These are phyloP conservation scores for Drosophila dunni DNA, from an alignment of 1,140 invertebrate genomes.

Conservation along the genomic window DNA sequence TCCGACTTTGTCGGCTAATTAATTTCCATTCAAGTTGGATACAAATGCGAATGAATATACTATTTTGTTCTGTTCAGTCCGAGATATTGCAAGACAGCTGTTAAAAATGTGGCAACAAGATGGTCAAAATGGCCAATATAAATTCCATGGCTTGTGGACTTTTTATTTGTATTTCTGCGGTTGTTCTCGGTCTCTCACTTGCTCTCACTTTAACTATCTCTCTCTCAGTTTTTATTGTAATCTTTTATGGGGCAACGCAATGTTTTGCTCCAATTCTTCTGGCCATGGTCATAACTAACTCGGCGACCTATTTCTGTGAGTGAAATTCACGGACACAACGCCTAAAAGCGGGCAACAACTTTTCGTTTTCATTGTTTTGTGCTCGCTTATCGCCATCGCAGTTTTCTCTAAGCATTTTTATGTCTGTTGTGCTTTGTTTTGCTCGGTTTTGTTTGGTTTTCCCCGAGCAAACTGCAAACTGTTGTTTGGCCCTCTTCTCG, in stretches of 20 bases:
- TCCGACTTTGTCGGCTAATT: constrained; percentile 54
- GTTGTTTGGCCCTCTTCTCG: neutral
- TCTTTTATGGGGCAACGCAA: constrained; percentile 66
- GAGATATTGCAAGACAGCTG: constrained; percentile 21
- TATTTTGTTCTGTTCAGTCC: neutral
- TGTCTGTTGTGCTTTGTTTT: constrained; percentile 41
- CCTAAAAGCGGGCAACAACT: constrained; percentile 41
- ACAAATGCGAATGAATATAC: constrained; percentile 43
- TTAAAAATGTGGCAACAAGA: constrained; percentile 38
- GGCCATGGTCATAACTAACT: constrained; percentile 57
- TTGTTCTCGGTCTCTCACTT: constrained; percentile 31
- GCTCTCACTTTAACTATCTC: neutral
- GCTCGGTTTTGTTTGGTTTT: neutral
- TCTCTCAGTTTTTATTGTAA: constrained; percentile 63
- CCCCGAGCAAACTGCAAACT: constrained; percentile 9
- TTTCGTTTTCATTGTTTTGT: constrained; percentile 31
- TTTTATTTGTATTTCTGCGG: constrained; percentile 64
- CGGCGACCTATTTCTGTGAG: constrained; percentile 40
- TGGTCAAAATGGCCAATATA: constrained; percentile 62
- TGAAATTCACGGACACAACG: constrained; percentile 20
- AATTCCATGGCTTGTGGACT: constrained; percentile 55
- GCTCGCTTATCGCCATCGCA: constrained; percentile 39
- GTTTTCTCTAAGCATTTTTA: constrained; percentile 42
- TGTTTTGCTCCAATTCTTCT: constrained; percentile 53
- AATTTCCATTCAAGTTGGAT: constrained; percentile 69